Conservation (phyloP, 2,888 invertebrate genomes). For the Microctonus aethiopoides region DNA sequence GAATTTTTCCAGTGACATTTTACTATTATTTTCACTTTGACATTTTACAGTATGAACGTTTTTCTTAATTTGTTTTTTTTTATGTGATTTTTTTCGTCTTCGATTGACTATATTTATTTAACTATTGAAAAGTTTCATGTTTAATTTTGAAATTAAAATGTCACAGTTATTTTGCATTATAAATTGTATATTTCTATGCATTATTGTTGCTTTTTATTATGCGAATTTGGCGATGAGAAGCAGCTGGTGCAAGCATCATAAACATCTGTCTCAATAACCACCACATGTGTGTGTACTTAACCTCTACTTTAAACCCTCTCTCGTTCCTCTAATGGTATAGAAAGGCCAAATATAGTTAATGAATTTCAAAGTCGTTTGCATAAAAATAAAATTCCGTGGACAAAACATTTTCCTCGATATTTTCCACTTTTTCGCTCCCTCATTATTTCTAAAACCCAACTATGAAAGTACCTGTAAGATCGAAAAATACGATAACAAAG, state of each 20-base stretch:
- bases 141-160: too few relatives aligned
- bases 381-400: background rate
- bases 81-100: background rate
- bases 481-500: too few relatives aligned
- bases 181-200: background rate
- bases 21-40: background rate
- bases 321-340: background rate
- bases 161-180: background rate
- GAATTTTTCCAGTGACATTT: conserved; percentile 3
- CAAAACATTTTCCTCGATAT: background rate
- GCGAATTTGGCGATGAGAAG: conserved; percentile 21
- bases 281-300: conserved; percentile 9
- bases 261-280: conserved; percentile 6
- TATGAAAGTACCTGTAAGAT: too few relatives aligned
- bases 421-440: background rate
- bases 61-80: background rate
- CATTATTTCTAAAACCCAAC: too few relatives aligned
- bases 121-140: too few relatives aligned
- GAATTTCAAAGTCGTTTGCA: conserved; percentile 2
- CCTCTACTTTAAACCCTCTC: background rate
- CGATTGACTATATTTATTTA: too few relatives aligned
- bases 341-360: conserved; percentile 5
- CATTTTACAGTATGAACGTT: background rate
- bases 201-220: conserved; percentile 7
- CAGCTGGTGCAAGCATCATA: conserved; percentile 23